Percentiles rank a stretch among this genome's conserved stretches.
Evolutionary conservation across 2,113 vertebrate species (phyloP).

Genomic region (Paramisgurnus dabryanus): DNA sequence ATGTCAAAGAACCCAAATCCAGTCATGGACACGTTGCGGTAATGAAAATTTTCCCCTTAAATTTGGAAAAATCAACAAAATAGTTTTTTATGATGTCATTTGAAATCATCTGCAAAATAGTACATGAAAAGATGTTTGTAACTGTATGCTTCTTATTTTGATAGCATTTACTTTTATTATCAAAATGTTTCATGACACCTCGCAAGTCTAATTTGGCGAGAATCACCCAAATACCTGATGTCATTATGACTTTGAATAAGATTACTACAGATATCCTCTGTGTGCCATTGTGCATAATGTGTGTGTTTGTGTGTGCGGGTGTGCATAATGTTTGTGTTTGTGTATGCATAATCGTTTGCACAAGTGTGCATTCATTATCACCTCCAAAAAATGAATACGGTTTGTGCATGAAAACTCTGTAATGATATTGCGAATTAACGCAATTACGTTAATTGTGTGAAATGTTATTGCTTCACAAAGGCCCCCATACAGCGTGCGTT

Average conservation of each 20-base stretch:
- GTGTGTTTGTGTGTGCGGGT: background rate
- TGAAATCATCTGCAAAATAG: no score
- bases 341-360: background rate
- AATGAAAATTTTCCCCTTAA: no score
- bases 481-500: constrained; percentile 3
- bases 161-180: no score
- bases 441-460: constrained; percentile 24
- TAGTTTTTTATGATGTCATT: no score
- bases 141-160: no score
- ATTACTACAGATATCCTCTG: constrained; percentile 12
- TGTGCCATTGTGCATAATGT: background rate
- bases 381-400: background rate
- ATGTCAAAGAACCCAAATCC: no score
- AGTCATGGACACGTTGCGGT: no score
- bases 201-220: no score
- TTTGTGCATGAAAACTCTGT: constrained; percentile 17
- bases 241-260: constrained; percentile 29
- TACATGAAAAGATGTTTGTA: no score
- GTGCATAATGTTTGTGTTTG: background rate
- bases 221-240: constrained; percentile 9
- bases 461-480: constrained; percentile 2
- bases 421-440: constrained; percentile 28
- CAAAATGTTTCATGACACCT: no score
- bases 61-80: no score
- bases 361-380: background rate